phyloP scores from a whole-genome alignment of 2,888 invertebrate species.

The Arge pagana region DNA sequence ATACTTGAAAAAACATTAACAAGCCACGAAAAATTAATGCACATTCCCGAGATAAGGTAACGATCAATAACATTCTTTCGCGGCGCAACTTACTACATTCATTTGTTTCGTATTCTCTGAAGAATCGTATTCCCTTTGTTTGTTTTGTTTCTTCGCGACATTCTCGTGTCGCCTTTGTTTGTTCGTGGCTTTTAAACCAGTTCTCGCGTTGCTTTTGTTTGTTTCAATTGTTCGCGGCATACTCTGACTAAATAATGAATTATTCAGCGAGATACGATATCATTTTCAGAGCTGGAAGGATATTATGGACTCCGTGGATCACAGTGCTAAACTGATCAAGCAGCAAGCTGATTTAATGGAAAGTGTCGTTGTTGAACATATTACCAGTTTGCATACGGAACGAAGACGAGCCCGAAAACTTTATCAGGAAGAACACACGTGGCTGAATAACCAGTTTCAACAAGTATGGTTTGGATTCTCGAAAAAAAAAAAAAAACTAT shows the following conservation, averaged over 20 bases:
- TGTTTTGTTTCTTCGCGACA: neutral
- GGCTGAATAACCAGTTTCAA: conserved; percentile 59
- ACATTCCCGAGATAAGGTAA: no score
- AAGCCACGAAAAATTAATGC: no score
- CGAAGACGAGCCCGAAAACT: conserved; percentile 84
- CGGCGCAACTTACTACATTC: no score
- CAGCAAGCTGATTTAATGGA: conserved; percentile 86
- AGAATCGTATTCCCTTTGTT: neutral
- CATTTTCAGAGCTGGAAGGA: conserved; percentile 71
- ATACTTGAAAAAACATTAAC: no score
- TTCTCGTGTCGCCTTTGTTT: neutral
- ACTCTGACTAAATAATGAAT: conserved; percentile 12
- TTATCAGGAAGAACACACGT: conserved; percentile 87
- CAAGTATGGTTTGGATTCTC: conserved; percentile 38
- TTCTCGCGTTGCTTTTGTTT: no score
- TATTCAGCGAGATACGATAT: no score
- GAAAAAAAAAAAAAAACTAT: neutral
- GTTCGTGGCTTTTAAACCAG: no score
- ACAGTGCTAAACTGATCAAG: conserved; percentile 78
- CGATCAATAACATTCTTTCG: no score
- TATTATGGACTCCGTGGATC: conserved; percentile 89
- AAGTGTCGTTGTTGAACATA: conserved; percentile 78
- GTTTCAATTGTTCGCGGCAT: no score
- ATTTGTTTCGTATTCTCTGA: no score
- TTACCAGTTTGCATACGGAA: conserved; percentile 81